Base-by-base conservation (phyloP, 2,888 invertebrate species). In the Gandaritis pyraliata region DNA sequence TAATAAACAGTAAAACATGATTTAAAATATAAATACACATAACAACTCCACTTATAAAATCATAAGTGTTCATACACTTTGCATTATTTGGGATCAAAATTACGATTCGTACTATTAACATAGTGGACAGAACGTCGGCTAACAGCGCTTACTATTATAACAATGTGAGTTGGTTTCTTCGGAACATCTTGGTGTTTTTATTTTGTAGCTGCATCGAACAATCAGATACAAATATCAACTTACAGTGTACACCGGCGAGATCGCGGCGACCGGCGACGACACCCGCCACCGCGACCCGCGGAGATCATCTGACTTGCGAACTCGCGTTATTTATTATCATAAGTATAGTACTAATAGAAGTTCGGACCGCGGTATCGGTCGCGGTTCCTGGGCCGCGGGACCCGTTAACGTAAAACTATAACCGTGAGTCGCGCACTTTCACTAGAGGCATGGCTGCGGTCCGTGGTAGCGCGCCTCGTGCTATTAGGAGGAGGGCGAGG, bases 321-420 rank as follows among this genome's bases (percentile, higher is more conserved):
- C 87, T 85, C 86, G 78, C 81, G 80, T 81, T 81, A 86, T 86
- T 88, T 88, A 90, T 90, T 90, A 90, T 92, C 86, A 90, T 90
- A 91, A 90, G 87, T 90, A 86, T 86, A 87, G 85, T 88, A 90
- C 91, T 91, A 90, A 86, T 82, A 88, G 84, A 87, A 87, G 90
- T 90, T 86, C 86, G 75, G 84, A 85, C 82, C 87, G 83, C 82
- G 79, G 79, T 80, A 80, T 82, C 86, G 85, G 83, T 83, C 87
- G 83, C 81, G 79, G 78, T 79, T 80, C 86, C 83, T 81, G 83
- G 83, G 78, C 82, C 85, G 88, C 87, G 83, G 79, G 86, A 88
- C 91, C 87, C 90, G 81, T 78, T 72, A 90, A 90, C 90, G 89
- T 91, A 90, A 89, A 92, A 91, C 92, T 92, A 92, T 92, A 92